Percentiles rank a stretch among this genome's conserved stretches.
Conservation (phyloP, 2,888 invertebrate species). For the Campoplex nolae region DNA sequence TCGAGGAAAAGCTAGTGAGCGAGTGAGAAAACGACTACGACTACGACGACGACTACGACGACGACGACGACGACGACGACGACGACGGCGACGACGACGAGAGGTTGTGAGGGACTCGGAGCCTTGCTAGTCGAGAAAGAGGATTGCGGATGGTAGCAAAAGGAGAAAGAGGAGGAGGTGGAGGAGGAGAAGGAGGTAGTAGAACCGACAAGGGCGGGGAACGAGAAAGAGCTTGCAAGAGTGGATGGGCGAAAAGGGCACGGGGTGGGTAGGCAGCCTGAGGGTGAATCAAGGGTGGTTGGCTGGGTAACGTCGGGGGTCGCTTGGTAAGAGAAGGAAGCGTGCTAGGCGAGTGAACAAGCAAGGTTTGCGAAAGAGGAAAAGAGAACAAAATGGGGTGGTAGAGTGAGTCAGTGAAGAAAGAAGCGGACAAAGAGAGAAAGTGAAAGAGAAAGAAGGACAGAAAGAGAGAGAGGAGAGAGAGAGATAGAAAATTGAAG, state of each 20-base stretch:
- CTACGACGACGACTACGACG: constrained; percentile 61
- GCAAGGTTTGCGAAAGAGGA: constrained; percentile 65
- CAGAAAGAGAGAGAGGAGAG: constrained; percentile 71
- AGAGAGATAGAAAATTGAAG: constrained; percentile 79
- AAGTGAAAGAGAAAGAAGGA: constrained; percentile 60
- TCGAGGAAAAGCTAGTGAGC: constrained; percentile 57
- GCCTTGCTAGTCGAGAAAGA: constrained; percentile 66
- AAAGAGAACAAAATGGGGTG: constrained; percentile 65
- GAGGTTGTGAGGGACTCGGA: constrained; percentile 66
- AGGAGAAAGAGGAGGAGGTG: constrained; percentile 67
- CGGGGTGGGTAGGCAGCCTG: constrained; percentile 66
- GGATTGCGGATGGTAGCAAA: constrained; percentile 58
- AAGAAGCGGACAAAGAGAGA: constrained; percentile 66
- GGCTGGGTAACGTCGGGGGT: constrained; percentile 78
- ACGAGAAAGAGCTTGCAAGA: constrained; percentile 63
- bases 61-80: constrained; percentile 55
- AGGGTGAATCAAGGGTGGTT: constrained; percentile 75
- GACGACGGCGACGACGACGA: constrained; percentile 58
- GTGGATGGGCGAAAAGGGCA: constrained; percentile 68
- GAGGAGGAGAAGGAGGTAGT: constrained; percentile 47
- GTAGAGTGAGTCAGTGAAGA: constrained; percentile 59
- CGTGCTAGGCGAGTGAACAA: constrained; percentile 65
- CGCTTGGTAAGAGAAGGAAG: constrained; percentile 66
- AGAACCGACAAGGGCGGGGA: constrained; percentile 60
- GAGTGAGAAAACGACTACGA: constrained; percentile 61